Evolutionary conservation across 2,888 invertebrate genomes (phyloP).

Genomic region (Synanthedon tipuliformis): DNA sequence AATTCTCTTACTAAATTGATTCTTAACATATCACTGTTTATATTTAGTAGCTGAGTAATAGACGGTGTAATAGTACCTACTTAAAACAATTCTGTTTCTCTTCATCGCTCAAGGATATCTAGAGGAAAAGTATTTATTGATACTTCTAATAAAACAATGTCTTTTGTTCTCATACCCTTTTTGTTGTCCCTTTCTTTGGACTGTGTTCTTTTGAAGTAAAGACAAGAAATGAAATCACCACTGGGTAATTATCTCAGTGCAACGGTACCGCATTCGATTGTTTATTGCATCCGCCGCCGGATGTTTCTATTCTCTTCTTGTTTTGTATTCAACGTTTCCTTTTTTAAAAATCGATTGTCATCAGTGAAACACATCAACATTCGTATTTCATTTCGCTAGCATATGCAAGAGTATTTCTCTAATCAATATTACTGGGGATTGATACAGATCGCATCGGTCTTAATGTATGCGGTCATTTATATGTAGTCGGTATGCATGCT

Average conservation of each 20-base stretch:
- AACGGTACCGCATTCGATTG: slow-evolving; percentile 44
- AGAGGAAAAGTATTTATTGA: not conserved
- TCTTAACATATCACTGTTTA: too few species aligned
- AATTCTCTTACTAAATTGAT: too few species aligned
- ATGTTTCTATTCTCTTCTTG: slow-evolving; percentile 40
- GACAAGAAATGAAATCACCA: slow-evolving; percentile 20
- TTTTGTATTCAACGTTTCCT: too few species aligned
- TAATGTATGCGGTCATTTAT: slow-evolving; percentile 1
- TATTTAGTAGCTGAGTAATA: too few species aligned
- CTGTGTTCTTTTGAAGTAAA: slow-evolving; percentile 20
- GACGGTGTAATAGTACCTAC: too few species aligned
- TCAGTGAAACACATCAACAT: too few species aligned
- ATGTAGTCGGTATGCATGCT: slow-evolving; percentile 17
- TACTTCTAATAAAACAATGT: slow-evolving; percentile 7
- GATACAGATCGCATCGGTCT: not conserved
- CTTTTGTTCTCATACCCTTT: slow-evolving; percentile 23
- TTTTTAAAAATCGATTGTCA: too few species aligned
- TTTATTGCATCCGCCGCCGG: slow-evolving; percentile 53
- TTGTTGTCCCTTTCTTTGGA: slow-evolving; percentile 27
- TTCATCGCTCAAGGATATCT: too few species aligned
- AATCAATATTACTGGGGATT: too few species aligned
- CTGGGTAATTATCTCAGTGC: slow-evolving; percentile 44
- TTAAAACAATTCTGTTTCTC: too few species aligned
- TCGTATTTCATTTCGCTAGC: too few species aligned
- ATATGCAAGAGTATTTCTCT: too few species aligned